Evolutionary conservation across 2,113 vertebrate species (phyloP), one percentile per base, ranked within the genome.

Genomic region (Cygnus atratus): DNA sequence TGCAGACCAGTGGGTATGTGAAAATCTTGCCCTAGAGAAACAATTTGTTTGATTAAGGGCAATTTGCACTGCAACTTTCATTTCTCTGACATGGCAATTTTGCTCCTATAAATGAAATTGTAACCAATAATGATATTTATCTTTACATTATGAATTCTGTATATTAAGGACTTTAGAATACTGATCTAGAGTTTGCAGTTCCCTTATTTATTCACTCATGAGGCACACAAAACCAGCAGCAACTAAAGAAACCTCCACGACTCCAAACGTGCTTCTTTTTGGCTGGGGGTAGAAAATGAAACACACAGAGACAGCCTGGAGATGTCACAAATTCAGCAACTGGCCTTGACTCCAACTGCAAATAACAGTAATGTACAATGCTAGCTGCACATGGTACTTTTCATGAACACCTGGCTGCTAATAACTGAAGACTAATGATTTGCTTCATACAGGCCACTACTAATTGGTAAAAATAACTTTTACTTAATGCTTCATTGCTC

Each of bases 381-480:
- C 33, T 8, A 54, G 80, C 43, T 37, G 48, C 70, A 66, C 67
- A 83, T 37, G 59, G 90, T 85, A 67, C 3, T 0, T 91, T 83
- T 95, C 91, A 91, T 9, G n/a, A 94, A 95, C 93, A 95, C 75
- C 95, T 95, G 93, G 84, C 59, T 82, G 37, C 82, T 94, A 96
- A 94, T 87, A 95, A 96, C 87, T 86, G 55, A 85, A 74, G 71
- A 83, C 94, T 94, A 95, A 96, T 43, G 74, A 91, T 80, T 95
- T 93, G 94, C 87, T 91, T 91, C 94, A 90, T 91, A 61, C 78
- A 91, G 87, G 70, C 54, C 29, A 43, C 82, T 88, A 79, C 92
- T 96, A 97, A 96, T 93, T 94, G 94, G 90, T 94, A 94, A 77
- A 91, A 96, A 95, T 79, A 96, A 95, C 91, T 94, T 92, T 83